These are phyloP conservation scores for Ceyx margarethae DNA, from an alignment of 2,113 vertebrate genomes.

Conservation along the genomic window DNA sequence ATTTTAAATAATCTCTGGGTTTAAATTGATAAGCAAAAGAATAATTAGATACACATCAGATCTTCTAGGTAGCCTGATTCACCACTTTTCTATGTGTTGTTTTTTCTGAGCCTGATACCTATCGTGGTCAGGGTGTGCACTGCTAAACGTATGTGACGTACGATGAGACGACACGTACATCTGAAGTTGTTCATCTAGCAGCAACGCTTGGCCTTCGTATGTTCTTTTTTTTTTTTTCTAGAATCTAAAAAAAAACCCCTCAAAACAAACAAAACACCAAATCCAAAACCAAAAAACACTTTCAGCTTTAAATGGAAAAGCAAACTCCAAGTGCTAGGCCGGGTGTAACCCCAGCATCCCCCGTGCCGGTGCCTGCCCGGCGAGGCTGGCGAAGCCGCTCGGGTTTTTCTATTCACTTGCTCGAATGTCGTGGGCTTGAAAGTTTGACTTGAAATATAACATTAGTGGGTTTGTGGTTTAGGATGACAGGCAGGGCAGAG, in stretches of 20 bases:
- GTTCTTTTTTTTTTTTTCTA: not conserved
- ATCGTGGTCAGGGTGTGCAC: not conserved
- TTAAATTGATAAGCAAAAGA: not conserved
- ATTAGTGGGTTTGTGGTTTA: conserved; percentile 53
- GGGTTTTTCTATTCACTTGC: not conserved
- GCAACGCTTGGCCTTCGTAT: conserved; percentile 19
- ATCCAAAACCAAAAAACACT: not conserved
- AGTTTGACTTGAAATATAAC: conserved; percentile 61
- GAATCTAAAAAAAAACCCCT: not conserved
- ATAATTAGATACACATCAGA: not conserved
- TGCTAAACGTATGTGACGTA: not conserved
- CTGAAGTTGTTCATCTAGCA: conserved; percentile 54
- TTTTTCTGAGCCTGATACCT: not conserved
- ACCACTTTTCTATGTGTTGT: not conserved
- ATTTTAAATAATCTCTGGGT: not conserved
- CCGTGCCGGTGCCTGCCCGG: not conserved
- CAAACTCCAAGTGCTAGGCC: not conserved
- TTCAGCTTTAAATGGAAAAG: not conserved
- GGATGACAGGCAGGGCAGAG: conserved; percentile 64
- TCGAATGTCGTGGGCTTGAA: conserved; percentile 39
- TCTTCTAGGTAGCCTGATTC: not conserved
- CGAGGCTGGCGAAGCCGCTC: accelerated
- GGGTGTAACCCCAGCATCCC: not conserved
- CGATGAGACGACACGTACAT: not conserved
- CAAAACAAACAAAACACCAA: not conserved